These are phyloP conservation scores for Agrochola litura DNA, from an alignment of 2,888 invertebrate genomes.

Conservation along the genomic window DNA sequence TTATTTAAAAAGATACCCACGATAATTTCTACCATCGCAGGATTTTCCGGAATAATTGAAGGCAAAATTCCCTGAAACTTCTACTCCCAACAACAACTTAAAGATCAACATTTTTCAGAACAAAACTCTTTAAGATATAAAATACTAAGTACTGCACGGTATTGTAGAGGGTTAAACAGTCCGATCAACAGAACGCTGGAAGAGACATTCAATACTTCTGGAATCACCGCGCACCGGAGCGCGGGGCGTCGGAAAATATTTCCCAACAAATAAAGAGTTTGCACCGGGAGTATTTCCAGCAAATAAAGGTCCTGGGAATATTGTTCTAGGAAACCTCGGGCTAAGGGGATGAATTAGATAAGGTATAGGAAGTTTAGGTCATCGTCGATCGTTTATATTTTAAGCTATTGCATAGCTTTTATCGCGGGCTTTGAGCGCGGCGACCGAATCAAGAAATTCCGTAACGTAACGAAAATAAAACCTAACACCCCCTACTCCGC, in stretches of 20 bases:
- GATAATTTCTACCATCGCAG: too few relatives aligned
- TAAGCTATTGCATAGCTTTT: too few relatives aligned
- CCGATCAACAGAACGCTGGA: conserved; percentile 38
- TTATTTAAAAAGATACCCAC: background rate
- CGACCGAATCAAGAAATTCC: too few relatives aligned
- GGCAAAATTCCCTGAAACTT: background rate
- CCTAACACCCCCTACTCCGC: too few relatives aligned
- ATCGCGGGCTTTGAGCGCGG: too few relatives aligned
- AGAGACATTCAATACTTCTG: conserved; percentile 42
- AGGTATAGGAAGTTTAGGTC: background rate
- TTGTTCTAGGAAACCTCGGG: conserved; percentile 31
- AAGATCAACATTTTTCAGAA: background rate
- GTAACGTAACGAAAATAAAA: too few relatives aligned
- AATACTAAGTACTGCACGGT: background rate
- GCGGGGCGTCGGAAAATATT: conserved; percentile 42
- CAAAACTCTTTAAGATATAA: conserved; percentile 4
- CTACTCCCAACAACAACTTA: background rate
- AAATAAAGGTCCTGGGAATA: conserved; percentile 48
- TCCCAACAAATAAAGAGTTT: conserved; percentile 55
- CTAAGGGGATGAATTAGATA: conserved; percentile 24
- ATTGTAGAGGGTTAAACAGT: conserved; percentile 19
- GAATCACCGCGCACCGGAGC: conserved; percentile 23
- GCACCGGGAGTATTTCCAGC: conserved; percentile 40
- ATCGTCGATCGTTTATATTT: background rate
- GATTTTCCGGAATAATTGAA: background rate